Evolutionary conservation across 37 sponge, comb jelly and placozoan species (phyloP), one percentile per base, ranked within the genome.

Genomic region (Petrosia ficiformis): DNA sequence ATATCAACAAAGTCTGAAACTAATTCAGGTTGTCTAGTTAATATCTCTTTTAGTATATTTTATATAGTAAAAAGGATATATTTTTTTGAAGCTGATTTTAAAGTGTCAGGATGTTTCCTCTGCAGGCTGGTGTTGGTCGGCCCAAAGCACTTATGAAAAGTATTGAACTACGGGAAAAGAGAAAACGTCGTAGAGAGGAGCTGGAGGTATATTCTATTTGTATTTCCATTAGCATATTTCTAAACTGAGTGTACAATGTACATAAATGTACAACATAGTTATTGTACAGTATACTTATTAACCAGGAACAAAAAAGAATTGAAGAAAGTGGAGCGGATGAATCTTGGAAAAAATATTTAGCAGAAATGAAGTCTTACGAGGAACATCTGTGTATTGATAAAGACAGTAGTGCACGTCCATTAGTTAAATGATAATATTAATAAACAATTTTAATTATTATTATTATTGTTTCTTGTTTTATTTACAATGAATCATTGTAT

Each of bases 271-370:
- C n/a, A n/a, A n/a, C n/a, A n/a, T n/a, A n/a, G n/a, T n/a, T n/a
- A n/a, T n/a, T n/a, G n/a, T n/a, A n/a, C n/a, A n/a, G n/a, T n/a
- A n/a, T n/a, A n/a, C n/a, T n/a, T n/a, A n/a, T n/a, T n/a, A n/a
- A 57, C n/a, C 68, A 86, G 87, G 77, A 92, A 69, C 67, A 78
- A 67, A 65, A 81, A 72, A 37, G 31, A 28, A 72, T 44, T n/a
- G 82, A 73, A 14, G 71, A 77, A 11, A 43, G 64, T 24, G 75
- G 77, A 2, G 71, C 3, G 65, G 77, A 90, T 39, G 61, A 65
- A 65, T 90, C 96, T 25, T 95, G 96, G 96, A 92, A 89, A 68
- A 82, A 93, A 39, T 95, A 95, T 85, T 86, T 95, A 90, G 71
- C 87, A 26, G 93, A 95, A 79, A 93, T 95, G 70, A 86, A 95